Evolutionary conservation across 2,888 invertebrate genomes (phyloP), one percentile per base, ranked within the genome.

Genomic region (Pterostichus madidus): DNA sequence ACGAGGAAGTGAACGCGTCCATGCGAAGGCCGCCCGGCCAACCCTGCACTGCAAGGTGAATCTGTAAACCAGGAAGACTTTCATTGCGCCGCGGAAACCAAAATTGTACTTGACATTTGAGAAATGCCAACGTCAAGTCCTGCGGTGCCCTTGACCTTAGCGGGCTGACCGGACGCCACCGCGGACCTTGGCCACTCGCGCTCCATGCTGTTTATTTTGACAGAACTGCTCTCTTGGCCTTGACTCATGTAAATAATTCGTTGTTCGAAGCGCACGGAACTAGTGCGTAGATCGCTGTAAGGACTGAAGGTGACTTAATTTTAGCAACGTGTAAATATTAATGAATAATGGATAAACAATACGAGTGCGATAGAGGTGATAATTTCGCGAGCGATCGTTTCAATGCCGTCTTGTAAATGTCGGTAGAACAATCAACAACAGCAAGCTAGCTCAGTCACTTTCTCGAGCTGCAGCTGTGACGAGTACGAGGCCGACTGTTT

Each of bases 81-180:
- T 80, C 79, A 46, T 49, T n/a, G 13, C 35, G 59, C 44, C 83
- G 17, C 68, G 77, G 61, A 49, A 77, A 44, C 49, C 44, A 31
- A 59, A 68, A 64, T 68, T 80, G 84, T 56, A 81, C 84, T 84
- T 84, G 84, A 84, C 84, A 84, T 84, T 84, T 84, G 49, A 68
- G 78, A 84, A 80, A 59, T 73, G 49, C 31, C 49, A 59, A 61
- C 32, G 53, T 52, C 11, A 10, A 39, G 77, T 31, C 56, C n/a
- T 24, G 24, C 1, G 24, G 44, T 80, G 68, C 68, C 80, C 80
- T 80, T 73, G 80, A 80, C 80, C 80, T 80, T 80, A 80, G 11
- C 59, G 1, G 24, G 24, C 3, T 24, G 24, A 24, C 46, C 49
- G 73, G 24, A 15, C 76, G 10, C 35, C 13, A 3, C 31, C 53